Conservation (phyloP, 2,888 invertebrate genomes). For the Trichopria drosophilae region DNA sequence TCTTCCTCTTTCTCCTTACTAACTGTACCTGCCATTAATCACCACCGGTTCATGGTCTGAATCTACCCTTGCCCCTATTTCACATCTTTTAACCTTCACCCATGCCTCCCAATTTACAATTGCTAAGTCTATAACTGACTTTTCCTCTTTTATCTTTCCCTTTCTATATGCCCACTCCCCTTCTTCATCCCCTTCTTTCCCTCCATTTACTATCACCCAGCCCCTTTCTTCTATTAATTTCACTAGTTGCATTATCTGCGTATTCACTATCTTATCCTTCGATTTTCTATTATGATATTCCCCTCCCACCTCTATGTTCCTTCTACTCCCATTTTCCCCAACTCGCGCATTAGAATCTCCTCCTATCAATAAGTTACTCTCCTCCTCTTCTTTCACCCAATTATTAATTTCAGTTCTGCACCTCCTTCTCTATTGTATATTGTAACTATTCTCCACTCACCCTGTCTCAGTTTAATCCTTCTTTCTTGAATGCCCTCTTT, state of each 20-base stretch:
- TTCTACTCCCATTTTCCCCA: neutral
- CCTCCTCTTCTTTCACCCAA: neutral
- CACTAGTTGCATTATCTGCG: slow-evolving; percentile 3
- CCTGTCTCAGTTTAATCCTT: too few relatives aligned
- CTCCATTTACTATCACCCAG: slow-evolving; percentile 20
- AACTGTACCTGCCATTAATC: too few relatives aligned
- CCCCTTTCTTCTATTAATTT: too few relatives aligned
- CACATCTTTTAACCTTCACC: neutral
- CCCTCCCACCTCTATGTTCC: too few relatives aligned
- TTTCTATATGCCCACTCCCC: slow-evolving; percentile 20
- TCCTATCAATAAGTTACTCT: slow-evolving; percentile 13
- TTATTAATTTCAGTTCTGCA: neutral
- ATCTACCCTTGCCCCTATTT: slow-evolving; percentile 1
- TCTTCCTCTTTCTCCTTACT: too few relatives aligned
- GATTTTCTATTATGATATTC: slow-evolving; percentile 13
- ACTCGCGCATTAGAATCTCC: slow-evolving; percentile 22
- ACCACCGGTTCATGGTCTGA: slow-evolving; percentile 19
- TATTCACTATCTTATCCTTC: slow-evolving; percentile 16
- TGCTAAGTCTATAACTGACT: slow-evolving; percentile 14
- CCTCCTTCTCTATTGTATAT: slow-evolving; percentile 7
- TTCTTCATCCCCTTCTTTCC: slow-evolving; percentile 16
- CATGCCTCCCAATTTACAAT: neutral
- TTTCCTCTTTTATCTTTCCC: too few relatives aligned
- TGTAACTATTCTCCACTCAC: slow-evolving; percentile 11
- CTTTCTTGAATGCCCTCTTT: neutral